Evolutionary conservation across 2,888 invertebrate genomes (phyloP).

Genomic region (Drosophila monieri): DNA sequence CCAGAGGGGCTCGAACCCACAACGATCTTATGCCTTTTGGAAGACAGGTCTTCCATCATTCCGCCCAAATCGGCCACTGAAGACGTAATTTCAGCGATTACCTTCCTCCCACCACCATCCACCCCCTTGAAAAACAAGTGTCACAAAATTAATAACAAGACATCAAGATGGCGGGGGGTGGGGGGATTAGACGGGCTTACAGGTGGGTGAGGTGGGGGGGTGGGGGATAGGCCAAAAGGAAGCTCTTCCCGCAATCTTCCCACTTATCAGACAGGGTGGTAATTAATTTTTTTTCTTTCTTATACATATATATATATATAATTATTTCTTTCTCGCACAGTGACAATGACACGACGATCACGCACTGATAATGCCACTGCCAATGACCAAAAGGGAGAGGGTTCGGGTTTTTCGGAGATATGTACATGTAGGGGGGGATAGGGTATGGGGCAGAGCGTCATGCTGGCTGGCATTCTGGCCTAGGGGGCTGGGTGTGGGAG

Average conservation of each 20-base stretch:
- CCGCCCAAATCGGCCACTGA: constrained; percentile 20
- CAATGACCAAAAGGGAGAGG: constrained; percentile 18
- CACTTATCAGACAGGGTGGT: constrained; percentile 46
- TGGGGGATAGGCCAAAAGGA: constrained; percentile 4
- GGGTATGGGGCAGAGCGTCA: constrained; percentile 28
- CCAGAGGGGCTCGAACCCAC: background rate
- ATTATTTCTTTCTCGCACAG: constrained; percentile 35
- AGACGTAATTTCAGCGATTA: constrained; percentile 39
- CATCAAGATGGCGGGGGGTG: background rate
- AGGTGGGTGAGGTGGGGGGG: background rate
- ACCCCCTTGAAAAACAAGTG: constrained; percentile 11
- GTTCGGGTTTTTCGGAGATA: background rate
- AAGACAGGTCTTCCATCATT: constrained; percentile 36
- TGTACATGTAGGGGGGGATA: background rate
- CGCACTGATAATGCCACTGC: constrained; percentile 60
- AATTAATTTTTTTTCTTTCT: constrained; percentile 34
- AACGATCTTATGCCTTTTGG: background rate
- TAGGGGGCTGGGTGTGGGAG: background rate
- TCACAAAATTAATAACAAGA: constrained; percentile 21
- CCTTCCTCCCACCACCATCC: background rate
- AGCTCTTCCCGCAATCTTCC: constrained; percentile 33
- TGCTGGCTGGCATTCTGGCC: constrained; percentile 12
- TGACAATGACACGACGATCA: constrained; percentile 63
- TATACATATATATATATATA: background rate
- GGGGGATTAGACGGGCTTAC: background rate